Conservation (phyloP, 2,113 vertebrate species). For the Calidris pygmaea region DNA sequence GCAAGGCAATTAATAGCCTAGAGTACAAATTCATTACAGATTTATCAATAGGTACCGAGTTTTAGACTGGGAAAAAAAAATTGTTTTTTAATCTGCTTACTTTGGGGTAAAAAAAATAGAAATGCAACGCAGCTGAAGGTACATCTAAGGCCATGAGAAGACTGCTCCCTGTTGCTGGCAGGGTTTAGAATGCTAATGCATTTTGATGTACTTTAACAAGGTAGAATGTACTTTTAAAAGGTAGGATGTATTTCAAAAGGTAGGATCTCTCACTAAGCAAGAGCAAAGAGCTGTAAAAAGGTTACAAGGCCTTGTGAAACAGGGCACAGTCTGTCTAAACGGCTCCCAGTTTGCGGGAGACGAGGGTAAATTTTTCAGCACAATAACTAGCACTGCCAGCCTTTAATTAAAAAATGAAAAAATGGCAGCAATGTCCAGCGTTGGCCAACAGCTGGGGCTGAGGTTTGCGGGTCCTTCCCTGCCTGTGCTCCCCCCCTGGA, state of each 20-base stretch:
- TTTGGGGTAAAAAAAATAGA: not conserved
- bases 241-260: not conserved
- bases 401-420: not conserved
- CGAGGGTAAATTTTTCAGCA: not conserved
- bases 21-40: slow-evolving; percentile 9
- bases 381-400: not conserved
- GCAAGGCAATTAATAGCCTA: slow-evolving; percentile 8
- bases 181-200: not conserved
- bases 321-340: not conserved
- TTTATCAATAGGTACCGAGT: slow-evolving; percentile 29
- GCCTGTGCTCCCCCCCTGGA: not conserved
- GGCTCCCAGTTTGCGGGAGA: not conserved
- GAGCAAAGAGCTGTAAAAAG: not conserved
- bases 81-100: not conserved
- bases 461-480: not conserved
- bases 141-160: not conserved
- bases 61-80: not conserved
- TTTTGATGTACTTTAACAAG: not conserved
- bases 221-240: not conserved
- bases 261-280: not conserved
- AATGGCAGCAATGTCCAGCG: fast-evolving
- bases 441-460: not conserved
- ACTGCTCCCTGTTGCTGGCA: not conserved
- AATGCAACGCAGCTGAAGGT: not conserved
- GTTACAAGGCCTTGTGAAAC: not conserved